Evolutionary conservation across 2,113 vertebrate species (phyloP), one percentile per base, ranked within the genome.

Genomic region (Colaptes auratus): DNA sequence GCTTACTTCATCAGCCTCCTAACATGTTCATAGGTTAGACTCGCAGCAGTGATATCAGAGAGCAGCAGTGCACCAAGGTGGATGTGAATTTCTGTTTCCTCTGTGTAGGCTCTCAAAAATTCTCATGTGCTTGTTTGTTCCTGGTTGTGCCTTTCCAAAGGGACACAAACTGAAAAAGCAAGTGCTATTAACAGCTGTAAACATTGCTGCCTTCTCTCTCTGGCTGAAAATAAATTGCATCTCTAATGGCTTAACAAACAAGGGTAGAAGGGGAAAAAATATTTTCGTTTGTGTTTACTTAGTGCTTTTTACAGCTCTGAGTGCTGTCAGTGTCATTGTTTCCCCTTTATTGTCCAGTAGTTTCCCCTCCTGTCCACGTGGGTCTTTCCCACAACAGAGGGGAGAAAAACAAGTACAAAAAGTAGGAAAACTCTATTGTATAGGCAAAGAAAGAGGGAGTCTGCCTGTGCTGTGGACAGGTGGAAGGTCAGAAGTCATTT

Each of bases 381-480:
- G 85, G 69, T 81, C 82, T 94, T 94, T 95, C 90, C 83, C 93
- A 95, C 88, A 94, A 86, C 86, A 94, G 73, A 69, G 33, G 73
- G 86, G 65, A 92, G 91, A 93, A 95, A 96, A 97, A 96, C 93
- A 97, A 91, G 85, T 69, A 90, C 73, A 88, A 91, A 95, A 95
- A 75, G 39, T 90, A 88, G 90, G 90, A 95, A 97, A 95, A 94
- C 78, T 70, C 86, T 92, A 95, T 95, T 94, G 96, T 95, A 91
- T 94, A 78, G 82, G 76, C 55, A 84, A 78, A 95, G 80, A 92
- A 93, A 86, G 82, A 87, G 88, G 46, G 93, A 90, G 85, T 56
- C 82, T 86, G 94, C 82, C 88, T 90, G 8, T 63, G 86, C 86
- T 86, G 61, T 69, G 82, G 82, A 76, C 91, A 95, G 91, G 90